Conservation (phyloP, 1,140 invertebrate species). For the Eurytemora carolleeae region DNA sequence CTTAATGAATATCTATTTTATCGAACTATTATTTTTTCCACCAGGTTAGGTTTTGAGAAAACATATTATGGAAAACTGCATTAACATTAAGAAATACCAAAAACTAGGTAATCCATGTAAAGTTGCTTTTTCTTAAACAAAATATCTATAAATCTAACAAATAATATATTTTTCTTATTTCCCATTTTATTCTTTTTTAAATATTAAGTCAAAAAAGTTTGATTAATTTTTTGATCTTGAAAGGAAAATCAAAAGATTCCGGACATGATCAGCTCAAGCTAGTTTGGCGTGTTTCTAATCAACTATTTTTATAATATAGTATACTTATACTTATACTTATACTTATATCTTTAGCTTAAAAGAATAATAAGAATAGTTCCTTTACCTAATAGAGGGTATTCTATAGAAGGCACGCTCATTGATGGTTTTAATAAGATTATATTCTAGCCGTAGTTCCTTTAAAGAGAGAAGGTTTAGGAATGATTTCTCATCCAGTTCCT, state of each 20-base stretch:
- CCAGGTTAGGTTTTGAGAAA: neutral
- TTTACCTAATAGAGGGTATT: slow-evolving; percentile 10
- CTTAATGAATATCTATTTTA: too few relatives aligned
- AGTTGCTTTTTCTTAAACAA: neutral
- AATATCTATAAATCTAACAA: neutral
- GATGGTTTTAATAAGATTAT: slow-evolving; percentile 5
- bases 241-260: too few relatives aligned
- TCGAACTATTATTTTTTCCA: neutral
- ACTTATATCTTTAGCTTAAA: neutral
- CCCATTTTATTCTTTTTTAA: too few relatives aligned
- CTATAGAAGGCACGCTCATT: slow-evolving; percentile 5
- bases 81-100: neutral
- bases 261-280: too few relatives aligned
- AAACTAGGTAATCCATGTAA: neutral
- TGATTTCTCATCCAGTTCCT: slow-evolving; percentile 2
- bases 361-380: neutral
- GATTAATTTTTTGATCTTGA: neutral
- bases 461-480: slow-evolving; percentile 7
- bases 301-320: neutral
- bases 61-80: neutral
- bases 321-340: neutral
- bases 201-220: neutral
- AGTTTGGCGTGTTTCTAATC: neutral
- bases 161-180: too few relatives aligned
- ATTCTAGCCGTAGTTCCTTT: slow-evolving; percentile 7